These are phyloP conservation scores for Centropyge bicolor DNA, from an alignment of 2,797 vertebrate species.

Conservation along the genomic window DNA sequence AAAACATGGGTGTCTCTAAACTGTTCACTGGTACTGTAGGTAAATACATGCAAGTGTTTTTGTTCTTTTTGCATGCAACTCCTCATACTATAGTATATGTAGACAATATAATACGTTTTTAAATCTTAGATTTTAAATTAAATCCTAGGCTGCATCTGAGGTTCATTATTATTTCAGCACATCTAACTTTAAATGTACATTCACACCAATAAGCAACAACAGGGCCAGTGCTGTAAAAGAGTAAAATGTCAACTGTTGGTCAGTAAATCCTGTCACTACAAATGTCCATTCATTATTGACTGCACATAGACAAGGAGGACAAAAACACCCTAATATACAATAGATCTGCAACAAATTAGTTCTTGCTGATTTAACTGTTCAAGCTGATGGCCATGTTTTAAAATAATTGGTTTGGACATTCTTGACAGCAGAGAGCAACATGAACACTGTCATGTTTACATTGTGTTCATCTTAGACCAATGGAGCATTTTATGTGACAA, in stretches of 20 bases:
- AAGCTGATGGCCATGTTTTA: background rate
- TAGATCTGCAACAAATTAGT: background rate
- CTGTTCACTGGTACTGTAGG: too few species aligned
- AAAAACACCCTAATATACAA: background rate
- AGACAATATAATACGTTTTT: background rate
- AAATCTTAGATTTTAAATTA: background rate
- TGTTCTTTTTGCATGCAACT: background rate
- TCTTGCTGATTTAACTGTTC: background rate
- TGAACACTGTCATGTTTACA: background rate
- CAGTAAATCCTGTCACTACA: background rate
- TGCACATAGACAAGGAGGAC: background rate
- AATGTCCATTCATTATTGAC: background rate
- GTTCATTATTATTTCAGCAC: background rate
- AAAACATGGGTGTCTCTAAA: too few species aligned
- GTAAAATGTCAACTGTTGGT: conserved; percentile 1
- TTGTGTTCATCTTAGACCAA: background rate
- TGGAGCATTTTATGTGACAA: too few species aligned
- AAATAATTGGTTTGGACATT: background rate
- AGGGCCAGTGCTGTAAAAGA: conserved; percentile 2
- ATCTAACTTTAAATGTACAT: conserved; percentile 14
- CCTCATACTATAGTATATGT: background rate
- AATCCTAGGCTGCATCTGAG: background rate
- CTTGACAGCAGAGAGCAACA: background rate
- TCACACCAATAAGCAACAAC: background rate
- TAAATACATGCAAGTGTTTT: background rate